A percentile compares a stretch with the other conserved stretches of the same genome.
Conservation (phyloP, 2,797 vertebrate species). For the Mergus octosetaceus region DNA sequence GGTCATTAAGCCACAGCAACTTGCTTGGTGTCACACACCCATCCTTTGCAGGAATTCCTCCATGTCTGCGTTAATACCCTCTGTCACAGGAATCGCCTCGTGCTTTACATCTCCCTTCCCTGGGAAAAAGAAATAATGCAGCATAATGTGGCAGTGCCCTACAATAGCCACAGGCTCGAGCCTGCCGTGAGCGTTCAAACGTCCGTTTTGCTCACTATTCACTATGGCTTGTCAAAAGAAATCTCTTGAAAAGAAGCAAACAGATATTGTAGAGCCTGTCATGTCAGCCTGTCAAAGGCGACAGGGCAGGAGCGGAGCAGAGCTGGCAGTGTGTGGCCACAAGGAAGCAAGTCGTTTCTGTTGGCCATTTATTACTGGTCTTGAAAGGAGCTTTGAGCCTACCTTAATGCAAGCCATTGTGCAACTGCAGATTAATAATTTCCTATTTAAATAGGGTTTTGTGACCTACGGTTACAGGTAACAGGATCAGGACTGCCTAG, state of each 20-base stretch:
- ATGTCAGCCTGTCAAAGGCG: not conserved
- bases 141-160: not conserved
- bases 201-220: not conserved
- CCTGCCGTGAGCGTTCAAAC: not conserved
- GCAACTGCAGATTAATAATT: not conserved
- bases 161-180: not conserved
- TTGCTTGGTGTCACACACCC: fast-evolving
- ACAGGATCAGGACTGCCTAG: not conserved
- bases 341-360: not conserved
- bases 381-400: not conserved
- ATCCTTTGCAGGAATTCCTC: not conserved
- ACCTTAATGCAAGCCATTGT: not conserved
- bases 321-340: not conserved
- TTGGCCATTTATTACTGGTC: not conserved
- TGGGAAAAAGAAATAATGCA: not conserved
- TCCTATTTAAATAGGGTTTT: not conserved
- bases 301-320: not conserved
- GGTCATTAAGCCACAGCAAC: not conserved
- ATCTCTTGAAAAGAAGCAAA: not conserved
- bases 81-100: not conserved
- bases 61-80: fast-evolving
- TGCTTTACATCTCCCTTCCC: not conserved
- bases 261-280: not conserved
- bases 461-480: not conserved
- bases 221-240: not conserved